Conservation (phyloP, 2,888 invertebrate genomes). For the Cephus pulcher region DNA sequence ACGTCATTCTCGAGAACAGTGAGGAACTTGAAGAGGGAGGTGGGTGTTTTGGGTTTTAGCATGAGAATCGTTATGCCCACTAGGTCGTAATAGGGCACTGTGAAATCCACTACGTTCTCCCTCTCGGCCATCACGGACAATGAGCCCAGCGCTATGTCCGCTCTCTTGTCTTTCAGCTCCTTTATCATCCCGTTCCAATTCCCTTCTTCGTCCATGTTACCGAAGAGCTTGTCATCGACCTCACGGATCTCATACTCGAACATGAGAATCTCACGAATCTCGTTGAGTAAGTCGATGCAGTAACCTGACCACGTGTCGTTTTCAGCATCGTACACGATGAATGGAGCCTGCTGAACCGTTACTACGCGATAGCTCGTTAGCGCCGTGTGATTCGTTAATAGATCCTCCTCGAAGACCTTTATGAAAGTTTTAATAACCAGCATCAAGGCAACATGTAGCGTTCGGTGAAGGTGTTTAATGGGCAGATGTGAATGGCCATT, state of each 20-base stretch:
- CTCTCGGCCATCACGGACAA: conserved; percentile 98
- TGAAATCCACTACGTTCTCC: conserved; percentile 97
- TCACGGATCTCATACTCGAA: conserved; percentile 92
- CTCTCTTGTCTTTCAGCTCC: conserved; percentile 84
- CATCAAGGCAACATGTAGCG: neutral
- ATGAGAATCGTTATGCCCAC: conserved; percentile 97
- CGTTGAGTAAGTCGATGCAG: conserved; percentile 93
- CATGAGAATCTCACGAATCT: conserved; percentile 77
- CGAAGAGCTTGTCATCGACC: conserved; percentile 85
- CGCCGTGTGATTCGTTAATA: conserved; percentile 80
- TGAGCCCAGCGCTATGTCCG: conserved; percentile 94
- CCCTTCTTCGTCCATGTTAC: conserved; percentile 87
- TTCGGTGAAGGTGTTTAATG: neutral
- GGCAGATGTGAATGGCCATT: neutral
- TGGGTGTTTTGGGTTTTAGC: conserved; percentile 88
- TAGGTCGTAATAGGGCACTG: conserved; percentile 97
- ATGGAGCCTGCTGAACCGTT: conserved; percentile 88
- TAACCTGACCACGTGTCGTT: conserved; percentile 76
- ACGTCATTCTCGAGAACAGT: conserved; percentile 96
- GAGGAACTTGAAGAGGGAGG: conserved; percentile 95
- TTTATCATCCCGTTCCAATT: conserved; percentile 89
- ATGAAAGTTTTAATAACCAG: conserved; percentile 5
- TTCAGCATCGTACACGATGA: conserved; percentile 78
- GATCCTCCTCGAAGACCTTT: conserved; percentile 37
- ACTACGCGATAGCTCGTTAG: conserved; percentile 88